Conservation (phyloP, 2,797 vertebrate species). For the Pantherophis alleghaniensis region DNA sequence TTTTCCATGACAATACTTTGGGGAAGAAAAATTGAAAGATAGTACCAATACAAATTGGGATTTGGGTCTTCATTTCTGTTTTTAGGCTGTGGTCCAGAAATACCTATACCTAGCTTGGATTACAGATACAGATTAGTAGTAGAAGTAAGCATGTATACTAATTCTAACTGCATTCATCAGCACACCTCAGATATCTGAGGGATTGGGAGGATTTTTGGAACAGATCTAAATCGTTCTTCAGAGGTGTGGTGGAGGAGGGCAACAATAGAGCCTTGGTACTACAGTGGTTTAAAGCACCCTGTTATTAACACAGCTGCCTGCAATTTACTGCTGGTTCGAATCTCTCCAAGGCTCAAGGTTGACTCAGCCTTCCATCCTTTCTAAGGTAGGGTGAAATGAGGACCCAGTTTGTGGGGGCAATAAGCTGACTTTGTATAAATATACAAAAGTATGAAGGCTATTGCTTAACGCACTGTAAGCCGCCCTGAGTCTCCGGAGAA, state of each 20-base stretch:
- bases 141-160: neutral
- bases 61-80: neutral
- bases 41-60: neutral
- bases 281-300: no score
- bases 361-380: no score
- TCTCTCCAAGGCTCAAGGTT: no score
- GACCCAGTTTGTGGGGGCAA: no score
- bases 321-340: no score
- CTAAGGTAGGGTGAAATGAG: no score
- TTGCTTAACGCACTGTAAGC: no score
- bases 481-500: no score
- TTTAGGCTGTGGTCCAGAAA: neutral
- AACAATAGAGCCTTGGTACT: no score
- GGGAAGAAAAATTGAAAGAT: neutral
- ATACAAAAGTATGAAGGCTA: no score
- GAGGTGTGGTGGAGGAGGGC: neutral
- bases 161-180: neutral
- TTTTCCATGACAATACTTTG: neutral
- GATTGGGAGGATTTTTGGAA: neutral
- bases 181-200: neutral
- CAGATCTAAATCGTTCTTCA: neutral
- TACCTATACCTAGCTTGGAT: neutral
- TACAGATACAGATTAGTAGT: neutral
- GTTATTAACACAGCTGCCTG: no score
- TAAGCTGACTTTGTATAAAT: no score